phyloP scores from a whole-genome alignment of 2,888 invertebrate genomes.

The Bimastos eiseni region DNA sequence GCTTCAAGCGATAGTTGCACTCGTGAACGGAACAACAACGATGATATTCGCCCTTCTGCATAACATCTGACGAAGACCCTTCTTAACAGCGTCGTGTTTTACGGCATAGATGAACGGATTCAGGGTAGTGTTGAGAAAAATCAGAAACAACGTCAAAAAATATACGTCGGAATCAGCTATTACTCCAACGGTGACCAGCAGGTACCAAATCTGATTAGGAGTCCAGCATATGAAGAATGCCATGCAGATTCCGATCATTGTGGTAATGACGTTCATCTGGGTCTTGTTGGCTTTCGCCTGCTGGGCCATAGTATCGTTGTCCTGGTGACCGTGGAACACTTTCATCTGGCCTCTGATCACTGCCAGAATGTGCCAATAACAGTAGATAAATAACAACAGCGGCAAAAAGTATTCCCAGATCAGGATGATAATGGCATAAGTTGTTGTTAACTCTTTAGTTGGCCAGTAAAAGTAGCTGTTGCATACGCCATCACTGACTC shows the following conservation, averaged over 20 bases:
- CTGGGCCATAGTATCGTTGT: not conserved
- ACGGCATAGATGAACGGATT: slow-evolving; percentile 28
- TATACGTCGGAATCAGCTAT: not conserved
- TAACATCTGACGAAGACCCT: not conserved
- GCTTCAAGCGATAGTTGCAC: not conserved
- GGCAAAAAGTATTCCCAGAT: slow-evolving; percentile 15
- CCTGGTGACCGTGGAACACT: not conserved
- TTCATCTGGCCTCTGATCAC: slow-evolving; percentile 8
- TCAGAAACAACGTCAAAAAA: not conserved
- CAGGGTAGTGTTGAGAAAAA: slow-evolving; percentile 16
- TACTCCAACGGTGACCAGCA: not conserved
- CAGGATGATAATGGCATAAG: not conserved
- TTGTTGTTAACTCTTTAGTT: not conserved
- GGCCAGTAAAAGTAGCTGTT: not conserved
- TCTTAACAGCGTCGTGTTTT: slow-evolving; percentile 8
- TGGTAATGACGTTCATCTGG: slow-evolving; percentile 20
- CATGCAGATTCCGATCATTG: slow-evolving; percentile 21
- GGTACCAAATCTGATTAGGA: slow-evolving; percentile 25
- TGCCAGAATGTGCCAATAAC: slow-evolving; percentile 20
- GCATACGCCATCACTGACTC: not conserved
- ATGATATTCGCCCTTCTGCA: not conserved
- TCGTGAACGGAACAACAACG: not conserved
- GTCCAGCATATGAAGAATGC: slow-evolving; percentile 25
- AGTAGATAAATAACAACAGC: slow-evolving; percentile 15
- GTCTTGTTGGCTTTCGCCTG: not conserved